Evolutionary conservation across 2,888 invertebrate species (phyloP).

Genomic region (Morpho helenor): DNA sequence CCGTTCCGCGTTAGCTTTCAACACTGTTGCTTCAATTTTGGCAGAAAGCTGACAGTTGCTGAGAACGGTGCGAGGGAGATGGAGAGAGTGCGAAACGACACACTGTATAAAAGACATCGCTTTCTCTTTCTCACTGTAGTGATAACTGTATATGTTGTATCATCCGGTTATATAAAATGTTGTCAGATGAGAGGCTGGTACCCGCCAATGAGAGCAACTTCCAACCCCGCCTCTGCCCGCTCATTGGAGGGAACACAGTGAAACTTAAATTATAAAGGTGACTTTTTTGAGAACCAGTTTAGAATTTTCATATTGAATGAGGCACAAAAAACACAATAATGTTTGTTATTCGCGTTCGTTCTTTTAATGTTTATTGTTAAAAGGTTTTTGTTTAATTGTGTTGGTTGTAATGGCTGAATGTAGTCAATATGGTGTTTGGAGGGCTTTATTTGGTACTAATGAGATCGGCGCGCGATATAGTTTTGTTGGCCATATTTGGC

Average conservation of each 20-base stretch:
- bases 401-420: slow-evolving; percentile 31
- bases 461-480: slow-evolving; percentile 34
- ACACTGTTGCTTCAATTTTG: slow-evolving; percentile 74
- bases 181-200: slow-evolving; percentile 57
- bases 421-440: slow-evolving; percentile 30
- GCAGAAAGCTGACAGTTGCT: slow-evolving; percentile 55
- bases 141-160: slow-evolving; percentile 79
- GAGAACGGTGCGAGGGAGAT: slow-evolving; percentile 47
- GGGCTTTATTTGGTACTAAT: slow-evolving; percentile 39
- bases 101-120: slow-evolving; percentile 61
- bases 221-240: slow-evolving; percentile 51
- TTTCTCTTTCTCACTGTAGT: slow-evolving; percentile 60
- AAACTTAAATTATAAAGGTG: slow-evolving; percentile 78
- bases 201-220: slow-evolving; percentile 49
- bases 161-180: slow-evolving; percentile 78
- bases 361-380: slow-evolving; percentile 54
- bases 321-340: slow-evolving; percentile 75
- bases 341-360: slow-evolving; percentile 69
- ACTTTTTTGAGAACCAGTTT: slow-evolving; percentile 71
- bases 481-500: slow-evolving; percentile 11
- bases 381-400: slow-evolving; percentile 51
- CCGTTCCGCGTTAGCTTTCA: slow-evolving; percentile 50
- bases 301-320: slow-evolving; percentile 62
- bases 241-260: slow-evolving; percentile 61
- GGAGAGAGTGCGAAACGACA: slow-evolving; percentile 60